Evolutionary conservation across 2,888 invertebrate genomes (phyloP), one percentile per base, ranked within the genome.

Genomic region (Agonopterix arenella): DNA sequence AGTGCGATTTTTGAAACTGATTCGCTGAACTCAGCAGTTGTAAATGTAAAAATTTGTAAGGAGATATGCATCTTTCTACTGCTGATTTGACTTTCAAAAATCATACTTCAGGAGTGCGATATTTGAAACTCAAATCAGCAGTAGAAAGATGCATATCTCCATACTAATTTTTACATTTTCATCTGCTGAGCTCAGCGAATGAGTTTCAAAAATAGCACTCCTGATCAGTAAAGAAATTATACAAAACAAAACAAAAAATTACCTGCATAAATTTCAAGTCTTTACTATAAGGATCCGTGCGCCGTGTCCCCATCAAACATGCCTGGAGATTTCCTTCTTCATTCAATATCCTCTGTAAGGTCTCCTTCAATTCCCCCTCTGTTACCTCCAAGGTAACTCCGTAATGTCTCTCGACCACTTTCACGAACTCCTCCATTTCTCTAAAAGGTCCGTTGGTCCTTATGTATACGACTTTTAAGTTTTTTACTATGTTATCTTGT

Each of bases 221-320:
- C n/a, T n/a, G n/a, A n/a, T 18, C 18, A 18, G 2, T 18, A 18
- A 2, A n/a, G 36, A 18, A 18, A 11, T 46, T 11, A 37, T 13
- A 64, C 63, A 28, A 28, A 28, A 64, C 63, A 28, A 28, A 28
- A 28, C 5, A 28, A 28, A 5, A 64, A 8, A 2, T 40, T 75
- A 94, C 95, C 91, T 95, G 92, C 84, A 96, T 94, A 55, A 89
- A 80, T 40, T 91, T 73, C 48, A 97, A 78, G 59, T 92, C 79
- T 57, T 91, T 85, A 47, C 95, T 93, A 68, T 92, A 93, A 0
- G 98, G 98, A 86, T 99, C 99, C 0, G 95, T 95, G 48, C 92
- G 90, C 54, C 99, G 90, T 4, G 95, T 96, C 8, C 99, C 99
- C 96, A 99, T 97, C 4, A 99, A 88, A 50, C 96, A 94, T 0